phyloP scores from a whole-genome alignment of 37 sponge, comb jelly and placozoan genomes.

The Hormiphora californensis region DNA sequence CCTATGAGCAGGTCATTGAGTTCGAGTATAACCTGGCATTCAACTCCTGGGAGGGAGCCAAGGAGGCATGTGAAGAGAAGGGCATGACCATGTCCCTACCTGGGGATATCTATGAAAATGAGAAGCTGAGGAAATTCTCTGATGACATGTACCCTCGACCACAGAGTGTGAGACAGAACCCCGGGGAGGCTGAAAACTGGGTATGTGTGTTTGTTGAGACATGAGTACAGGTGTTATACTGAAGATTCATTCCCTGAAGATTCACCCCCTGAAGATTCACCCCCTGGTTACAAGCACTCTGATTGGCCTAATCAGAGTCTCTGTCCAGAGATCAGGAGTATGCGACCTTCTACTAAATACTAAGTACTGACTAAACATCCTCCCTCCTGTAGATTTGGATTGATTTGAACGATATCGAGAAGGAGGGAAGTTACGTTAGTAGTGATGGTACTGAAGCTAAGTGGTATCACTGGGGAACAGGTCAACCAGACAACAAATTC shows the following conservation, averaged over 20 bases:
- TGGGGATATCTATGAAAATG: background rate
- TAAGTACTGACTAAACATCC: no score
- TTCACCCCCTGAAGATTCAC: no score
- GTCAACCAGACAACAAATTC: background rate
- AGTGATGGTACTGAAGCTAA: background rate
- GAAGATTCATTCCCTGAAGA: no score
- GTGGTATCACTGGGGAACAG: conserved; percentile 14
- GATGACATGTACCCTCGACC: conserved; percentile 1
- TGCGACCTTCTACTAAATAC: no score
- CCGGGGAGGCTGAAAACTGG: background rate
- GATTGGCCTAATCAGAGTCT: no score
- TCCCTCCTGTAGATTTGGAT: no score
- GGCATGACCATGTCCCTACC: background rate
- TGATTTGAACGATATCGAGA: background rate
- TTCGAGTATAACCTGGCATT: background rate
- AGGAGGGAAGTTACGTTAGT: background rate
- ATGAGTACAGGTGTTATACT: no score
- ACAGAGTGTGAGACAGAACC: background rate
- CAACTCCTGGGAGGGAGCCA: conserved; percentile 2
- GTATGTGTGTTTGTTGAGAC: no score
- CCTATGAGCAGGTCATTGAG: background rate
- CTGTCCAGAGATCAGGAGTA: no score
- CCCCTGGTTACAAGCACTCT: no score
- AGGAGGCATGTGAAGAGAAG: background rate
- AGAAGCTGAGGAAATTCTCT: background rate